phyloP scores from a whole-genome alignment of 2,797 vertebrate genomes.

The Gambusia yucatana region DNA sequence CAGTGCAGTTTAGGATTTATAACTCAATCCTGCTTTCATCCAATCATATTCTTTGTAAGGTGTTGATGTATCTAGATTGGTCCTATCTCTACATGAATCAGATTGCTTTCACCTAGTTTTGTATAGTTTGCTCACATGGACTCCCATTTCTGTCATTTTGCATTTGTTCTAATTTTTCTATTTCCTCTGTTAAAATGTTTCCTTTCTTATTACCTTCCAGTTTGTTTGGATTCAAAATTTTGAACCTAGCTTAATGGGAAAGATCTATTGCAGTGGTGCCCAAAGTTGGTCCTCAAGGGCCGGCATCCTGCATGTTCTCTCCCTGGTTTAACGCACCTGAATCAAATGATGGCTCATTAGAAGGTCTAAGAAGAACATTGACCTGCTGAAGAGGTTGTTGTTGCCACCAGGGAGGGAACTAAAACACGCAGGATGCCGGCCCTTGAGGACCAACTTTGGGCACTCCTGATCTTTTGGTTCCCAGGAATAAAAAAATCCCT shows the following conservation, averaged over 20 bases:
- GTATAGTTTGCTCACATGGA: neutral
- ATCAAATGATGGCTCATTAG: no score
- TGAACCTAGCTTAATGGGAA: neutral
- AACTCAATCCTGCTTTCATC: neutral
- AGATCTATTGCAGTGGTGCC: no score
- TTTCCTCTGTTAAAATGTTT: neutral
- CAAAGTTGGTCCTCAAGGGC: no score
- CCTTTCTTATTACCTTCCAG: neutral
- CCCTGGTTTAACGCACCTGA: no score
- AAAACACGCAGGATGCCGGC: no score
- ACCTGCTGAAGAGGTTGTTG: no score
- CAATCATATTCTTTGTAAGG: neutral
- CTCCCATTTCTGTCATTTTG: neutral
- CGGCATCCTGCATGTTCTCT: no score
- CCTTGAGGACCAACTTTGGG: no score
- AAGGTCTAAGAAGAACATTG: no score
- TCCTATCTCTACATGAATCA: neutral
- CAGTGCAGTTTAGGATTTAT: neutral
- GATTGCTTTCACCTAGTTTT: neutral
- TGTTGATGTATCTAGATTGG: neutral
- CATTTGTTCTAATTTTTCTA: neutral
- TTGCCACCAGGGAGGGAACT: no score
- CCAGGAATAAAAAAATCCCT: neutral
- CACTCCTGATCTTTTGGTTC: neutral
- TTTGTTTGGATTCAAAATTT: neutral